Evolutionary conservation across 2,888 invertebrate genomes (phyloP).

Genomic region (Pelosia muscerda): DNA sequence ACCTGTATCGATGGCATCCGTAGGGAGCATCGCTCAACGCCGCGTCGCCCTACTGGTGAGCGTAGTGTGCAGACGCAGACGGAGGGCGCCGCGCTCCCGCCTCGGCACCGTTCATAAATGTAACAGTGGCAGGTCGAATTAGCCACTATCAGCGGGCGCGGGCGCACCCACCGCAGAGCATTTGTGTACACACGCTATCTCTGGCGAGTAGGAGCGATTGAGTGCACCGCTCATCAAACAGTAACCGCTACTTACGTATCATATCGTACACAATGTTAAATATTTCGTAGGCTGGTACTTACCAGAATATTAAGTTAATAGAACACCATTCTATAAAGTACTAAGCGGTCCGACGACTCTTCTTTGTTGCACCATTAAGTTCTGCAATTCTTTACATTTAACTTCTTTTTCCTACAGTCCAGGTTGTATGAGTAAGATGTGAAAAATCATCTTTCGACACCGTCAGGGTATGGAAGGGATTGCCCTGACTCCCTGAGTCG

Average conservation of each 20-base stretch:
- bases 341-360: no score
- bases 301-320: no score
- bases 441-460: no score
- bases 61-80: neutral
- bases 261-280: neutral
- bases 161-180: constrained; percentile 2
- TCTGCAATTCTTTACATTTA: no score
- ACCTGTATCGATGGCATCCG: constrained; percentile 12
- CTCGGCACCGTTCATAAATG: neutral
- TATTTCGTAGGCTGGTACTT: no score
- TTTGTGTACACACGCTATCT: neutral
- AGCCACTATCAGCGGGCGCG: constrained; percentile 1
- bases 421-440: no score
- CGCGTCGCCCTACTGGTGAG: neutral
- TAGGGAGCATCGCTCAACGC: constrained; percentile 12
- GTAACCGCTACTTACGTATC: neutral
- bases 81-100: neutral
- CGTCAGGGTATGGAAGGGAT: no score
- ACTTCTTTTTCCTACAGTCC: no score
- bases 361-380: no score
- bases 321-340: no score
- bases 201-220: neutral
- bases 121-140: neutral
- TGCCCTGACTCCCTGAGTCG: no score
- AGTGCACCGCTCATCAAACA: constrained; percentile 7